Conservation (phyloP, 2,797 vertebrate genomes). For the Pipistrellus nathusii region DNA sequence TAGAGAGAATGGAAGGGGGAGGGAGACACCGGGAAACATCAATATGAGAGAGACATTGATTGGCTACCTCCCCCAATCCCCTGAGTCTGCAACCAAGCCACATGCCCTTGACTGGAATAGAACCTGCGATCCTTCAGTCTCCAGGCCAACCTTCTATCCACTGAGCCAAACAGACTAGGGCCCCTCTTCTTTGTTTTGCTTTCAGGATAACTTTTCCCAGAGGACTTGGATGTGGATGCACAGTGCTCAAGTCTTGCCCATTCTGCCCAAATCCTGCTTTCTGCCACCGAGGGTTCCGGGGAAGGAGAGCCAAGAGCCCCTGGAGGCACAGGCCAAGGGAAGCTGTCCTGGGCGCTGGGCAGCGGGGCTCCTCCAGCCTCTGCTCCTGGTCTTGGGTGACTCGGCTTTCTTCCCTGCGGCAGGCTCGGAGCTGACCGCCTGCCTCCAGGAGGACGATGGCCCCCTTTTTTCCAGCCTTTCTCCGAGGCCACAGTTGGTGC, state of each 20-base stretch:
- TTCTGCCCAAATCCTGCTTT: not conserved
- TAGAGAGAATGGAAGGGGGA: too few relatives aligned
- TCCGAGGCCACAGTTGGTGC: not conserved
- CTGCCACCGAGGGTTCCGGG: not conserved
- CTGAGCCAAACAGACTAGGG: too few relatives aligned
- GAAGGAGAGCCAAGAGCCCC: not conserved
- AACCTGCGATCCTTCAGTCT: too few relatives aligned
- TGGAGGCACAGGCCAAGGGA: not conserved
- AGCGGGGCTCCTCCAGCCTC: not conserved
- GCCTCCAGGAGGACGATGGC: not conserved
- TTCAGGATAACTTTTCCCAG: slow-evolving; percentile 1
- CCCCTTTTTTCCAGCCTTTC: not conserved
- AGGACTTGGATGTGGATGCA: not conserved
- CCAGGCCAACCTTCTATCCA: too few relatives aligned
- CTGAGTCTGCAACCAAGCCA: too few relatives aligned
- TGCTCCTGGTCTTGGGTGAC: not conserved
- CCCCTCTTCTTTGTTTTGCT: not conserved
- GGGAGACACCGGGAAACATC: too few relatives aligned
- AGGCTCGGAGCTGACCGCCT: fast-evolving
- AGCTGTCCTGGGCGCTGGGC: not conserved
- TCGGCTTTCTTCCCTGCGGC: not conserved
- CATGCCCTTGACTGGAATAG: too few relatives aligned
- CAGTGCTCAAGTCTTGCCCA: not conserved
- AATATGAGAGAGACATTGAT: too few relatives aligned
- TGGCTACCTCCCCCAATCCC: too few relatives aligned